phyloP scores from a whole-genome alignment of 35 echinoderm and acorn worm species.

The Lytechinus pictus region DNA sequence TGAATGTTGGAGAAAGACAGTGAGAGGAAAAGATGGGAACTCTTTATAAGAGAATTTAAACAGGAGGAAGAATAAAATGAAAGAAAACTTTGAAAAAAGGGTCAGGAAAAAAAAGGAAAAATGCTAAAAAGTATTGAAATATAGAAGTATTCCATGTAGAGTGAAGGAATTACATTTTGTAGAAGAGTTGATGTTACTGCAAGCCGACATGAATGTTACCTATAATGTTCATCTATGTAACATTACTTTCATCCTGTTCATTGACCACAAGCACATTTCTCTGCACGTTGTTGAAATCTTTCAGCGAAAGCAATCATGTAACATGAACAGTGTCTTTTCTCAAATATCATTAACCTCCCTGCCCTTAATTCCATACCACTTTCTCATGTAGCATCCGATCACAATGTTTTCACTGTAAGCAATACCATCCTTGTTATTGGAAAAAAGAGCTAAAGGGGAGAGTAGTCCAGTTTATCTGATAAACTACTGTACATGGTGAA shows the following conservation, averaged over 20 bases:
- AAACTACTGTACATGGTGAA: too few relatives aligned
- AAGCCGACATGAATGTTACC: too few relatives aligned
- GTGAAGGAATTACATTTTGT: too few relatives aligned
- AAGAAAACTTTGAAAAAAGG: too few relatives aligned
- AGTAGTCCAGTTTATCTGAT: not conserved
- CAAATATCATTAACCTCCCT: not conserved
- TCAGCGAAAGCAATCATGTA: not conserved
- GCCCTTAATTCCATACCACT: not conserved
- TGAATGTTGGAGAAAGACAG: too few relatives aligned
- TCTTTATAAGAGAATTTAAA: too few relatives aligned
- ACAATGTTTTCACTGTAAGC: not conserved
- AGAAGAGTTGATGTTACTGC: too few relatives aligned
- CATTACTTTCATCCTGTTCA: not conserved
- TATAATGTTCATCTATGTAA: not conserved
- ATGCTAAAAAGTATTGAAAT: too few relatives aligned
- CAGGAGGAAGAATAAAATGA: too few relatives aligned
- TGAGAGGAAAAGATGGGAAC: too few relatives aligned
- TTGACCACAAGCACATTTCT: not conserved
- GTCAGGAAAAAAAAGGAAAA: too few relatives aligned
- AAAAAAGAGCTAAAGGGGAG: not conserved
- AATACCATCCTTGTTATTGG: not conserved
- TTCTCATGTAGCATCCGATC: not conserved
- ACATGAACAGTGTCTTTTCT: not conserved
- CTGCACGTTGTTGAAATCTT: not conserved
- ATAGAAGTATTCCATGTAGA: too few relatives aligned